Base-by-base conservation (phyloP, 2,113 vertebrate species). In the Orthochromis indermauri region DNA sequence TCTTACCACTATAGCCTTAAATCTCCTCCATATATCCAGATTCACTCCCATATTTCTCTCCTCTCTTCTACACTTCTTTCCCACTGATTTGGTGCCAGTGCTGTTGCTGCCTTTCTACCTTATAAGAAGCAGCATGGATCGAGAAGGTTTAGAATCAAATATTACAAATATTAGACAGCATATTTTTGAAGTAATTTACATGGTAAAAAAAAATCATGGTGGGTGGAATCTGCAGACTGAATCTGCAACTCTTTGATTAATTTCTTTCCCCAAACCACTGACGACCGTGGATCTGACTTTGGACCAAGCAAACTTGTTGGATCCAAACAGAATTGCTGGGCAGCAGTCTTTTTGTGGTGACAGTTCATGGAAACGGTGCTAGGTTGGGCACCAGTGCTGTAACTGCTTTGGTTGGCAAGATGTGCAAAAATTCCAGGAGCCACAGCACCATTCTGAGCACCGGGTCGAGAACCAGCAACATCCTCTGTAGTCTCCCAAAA, bases 391-490 rank as follows among this genome's bases (percentile, higher is more conserved):
- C 45, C 7, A 2, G 71, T 16, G 10, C 45, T 78, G 26, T 7
- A 49, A 49, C 6, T 51, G 26, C 45, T 51, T 78, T 78, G 17
- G 45, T 33, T 49, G 73, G 47, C 26, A 49, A 78, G 73, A 0
- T 19, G 10, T 31, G 19, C 45, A 78, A 49, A 8, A 54, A 10
- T n/a, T 35, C 37, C 57, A 80, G 53, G 37, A 78, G 47, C 57
- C 45, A 73, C 19, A 71, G 17, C 42, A 59, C 31, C 7, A 9
- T 55, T 61, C 55, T 21, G 26, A 53, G 51, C 16, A 80, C 49
- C 42, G 7, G n/a, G 3, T 73, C 49, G 81, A 88, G 79, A 84
- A 86, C 47, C 86, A 81, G 95, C 94, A 95, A 96, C 68, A n/a
- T 76, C 71, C 76, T 51, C 12, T 49, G 31, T 59, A 14, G 57